Percentiles rank a stretch among this genome's conserved stretches.
These are phyloP conservation scores for Cuniculus paca DNA, from an alignment of 2,797 vertebrate genomes.

Conservation along the genomic window DNA sequence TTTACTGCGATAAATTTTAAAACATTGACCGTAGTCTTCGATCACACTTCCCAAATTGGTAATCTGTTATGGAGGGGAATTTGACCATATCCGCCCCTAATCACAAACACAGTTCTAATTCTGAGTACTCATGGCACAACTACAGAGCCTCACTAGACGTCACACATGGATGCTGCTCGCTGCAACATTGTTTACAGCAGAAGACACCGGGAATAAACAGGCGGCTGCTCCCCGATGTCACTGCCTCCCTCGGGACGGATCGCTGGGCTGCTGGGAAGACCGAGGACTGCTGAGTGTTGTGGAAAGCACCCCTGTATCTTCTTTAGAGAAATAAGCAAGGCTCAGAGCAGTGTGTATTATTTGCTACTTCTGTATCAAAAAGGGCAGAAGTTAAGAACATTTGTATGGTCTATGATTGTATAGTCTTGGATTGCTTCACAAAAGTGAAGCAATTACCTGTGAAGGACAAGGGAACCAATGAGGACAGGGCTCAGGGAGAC, in stretches of 20 bases:
- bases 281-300: rapidly evolving
- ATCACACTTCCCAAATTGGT: background rate
- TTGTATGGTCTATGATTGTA: background rate
- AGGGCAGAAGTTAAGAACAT: background rate
- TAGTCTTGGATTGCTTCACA: conserved; percentile 4
- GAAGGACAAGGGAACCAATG: background rate
- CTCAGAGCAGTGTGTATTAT: background rate
- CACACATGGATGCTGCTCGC: rapidly evolving
- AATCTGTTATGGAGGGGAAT: background rate
- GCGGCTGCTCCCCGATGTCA: background rate
- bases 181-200: background rate
- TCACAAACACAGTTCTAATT: background rate
- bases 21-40: background rate
- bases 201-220: background rate
- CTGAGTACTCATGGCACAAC: background rate
- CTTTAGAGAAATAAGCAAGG: background rate
- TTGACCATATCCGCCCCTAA: background rate
- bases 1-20: background rate
- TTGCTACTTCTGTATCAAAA: background rate
- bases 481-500: background rate
- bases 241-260: background rate
- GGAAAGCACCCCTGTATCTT: background rate
- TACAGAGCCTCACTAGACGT: rapidly evolving
- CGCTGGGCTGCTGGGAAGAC: rapidly evolving
- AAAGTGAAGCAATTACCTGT: background rate